Evolutionary conservation across 2,113 vertebrate genomes (phyloP), one percentile per base, ranked within the genome.

Genomic region (Etheostoma spectabile): DNA sequence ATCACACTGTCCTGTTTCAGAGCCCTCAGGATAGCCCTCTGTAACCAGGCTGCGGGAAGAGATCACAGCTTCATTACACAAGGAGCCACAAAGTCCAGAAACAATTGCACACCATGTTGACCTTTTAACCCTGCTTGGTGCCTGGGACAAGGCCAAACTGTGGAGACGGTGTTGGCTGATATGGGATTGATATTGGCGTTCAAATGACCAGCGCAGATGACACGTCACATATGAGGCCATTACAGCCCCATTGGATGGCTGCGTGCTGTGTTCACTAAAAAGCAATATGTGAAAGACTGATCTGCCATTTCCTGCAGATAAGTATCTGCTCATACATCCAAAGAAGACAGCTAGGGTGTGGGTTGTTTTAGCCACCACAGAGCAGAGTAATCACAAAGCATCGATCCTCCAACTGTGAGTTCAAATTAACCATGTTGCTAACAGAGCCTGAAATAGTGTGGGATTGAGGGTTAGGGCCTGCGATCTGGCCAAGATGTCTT

Each of bases 181-280:
- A 77, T 35, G 52, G 48, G 68, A 78, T 70, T 72, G 82, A 82
- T 77, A 69, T 13, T 64, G 78, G 71, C 61, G 22, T 84, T 83
- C 56, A 73, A 82, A 85, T 67, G 85, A 77, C 82, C 85, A 16
- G 27, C 30, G 8, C 82, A 80, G 86, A 84, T 86, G 86, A 89
- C 76, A 72, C 51, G 38, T 87, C 82, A 71, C 76, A 77, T 42
- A 48, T 48, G 66, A 87, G 83, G 64, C 78, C 81, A 90, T 93
- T 88, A 86, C 77, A 82, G 78, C 48, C 15, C 52, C 2, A 8
- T 6, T 57, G 82, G 75, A 86, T 68, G 49, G 66, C 55, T 6
- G 10, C 57, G 38, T 12, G 77, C 62, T 76, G 80, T 82, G 88
- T 91, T 93, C 90, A 93, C 93, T 94, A 92, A 92, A 93, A 93